Evolutionary conservation across 1,140 invertebrate species (phyloP).

Genomic region (Drosophila yakuba): DNA sequence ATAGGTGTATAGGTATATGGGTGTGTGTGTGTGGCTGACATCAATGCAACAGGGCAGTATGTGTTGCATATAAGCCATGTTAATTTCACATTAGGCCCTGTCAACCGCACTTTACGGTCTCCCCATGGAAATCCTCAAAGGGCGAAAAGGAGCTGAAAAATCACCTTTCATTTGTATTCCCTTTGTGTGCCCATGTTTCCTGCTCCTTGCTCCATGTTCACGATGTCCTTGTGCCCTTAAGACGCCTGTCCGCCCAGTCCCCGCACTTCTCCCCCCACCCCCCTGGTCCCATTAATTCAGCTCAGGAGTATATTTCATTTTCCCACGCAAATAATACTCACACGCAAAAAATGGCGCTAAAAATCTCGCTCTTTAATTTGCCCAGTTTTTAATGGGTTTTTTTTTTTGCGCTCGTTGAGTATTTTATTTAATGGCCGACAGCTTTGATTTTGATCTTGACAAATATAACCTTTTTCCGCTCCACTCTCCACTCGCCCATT

Average conservation of each 20-base stretch:
- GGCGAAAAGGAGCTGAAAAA: constrained; percentile 37
- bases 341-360: constrained; percentile 13
- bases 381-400: background rate
- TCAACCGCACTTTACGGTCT: constrained; percentile 1
- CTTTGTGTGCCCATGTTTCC: constrained; percentile 29
- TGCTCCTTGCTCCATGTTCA: no score
- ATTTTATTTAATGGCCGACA: constrained; percentile 4
- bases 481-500: no score
- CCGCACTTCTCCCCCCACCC: background rate
- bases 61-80: constrained; percentile 21
- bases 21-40: background rate
- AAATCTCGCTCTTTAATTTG: constrained; percentile 23
- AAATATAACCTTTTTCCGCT: constrained; percentile 5
- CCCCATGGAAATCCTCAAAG: background rate
- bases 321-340: constrained; percentile 25
- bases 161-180: constrained; percentile 69
- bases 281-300: constrained; percentile 43
- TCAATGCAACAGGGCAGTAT: background rate
- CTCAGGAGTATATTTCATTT: constrained; percentile 40
- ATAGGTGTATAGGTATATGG: background rate
- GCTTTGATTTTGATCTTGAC: constrained; percentile 21
- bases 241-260: background rate
- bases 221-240: constrained; percentile 14
- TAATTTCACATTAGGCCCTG: constrained; percentile 18
- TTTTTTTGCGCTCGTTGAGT: background rate